Evolutionary conservation across 2,888 invertebrate species (phyloP), one percentile per base, ranked within the genome.

Genomic region (Drosophila ustulata): DNA sequence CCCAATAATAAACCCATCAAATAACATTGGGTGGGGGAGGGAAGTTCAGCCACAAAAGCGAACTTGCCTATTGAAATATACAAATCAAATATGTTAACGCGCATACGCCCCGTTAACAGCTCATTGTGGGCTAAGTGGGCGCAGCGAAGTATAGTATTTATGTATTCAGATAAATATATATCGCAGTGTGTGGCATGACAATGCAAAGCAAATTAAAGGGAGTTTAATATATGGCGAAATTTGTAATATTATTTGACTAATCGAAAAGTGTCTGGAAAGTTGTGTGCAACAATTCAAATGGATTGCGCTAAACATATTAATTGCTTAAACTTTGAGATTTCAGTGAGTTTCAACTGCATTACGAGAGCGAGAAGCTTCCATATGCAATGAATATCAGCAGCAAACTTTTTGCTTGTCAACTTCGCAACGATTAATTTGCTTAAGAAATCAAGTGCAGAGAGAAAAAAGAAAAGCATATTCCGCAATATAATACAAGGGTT

Each of bases 1-100:
- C 74, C 76, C 84, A 84, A 87, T 87, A 84, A 87, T 87, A 82
- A 80, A 84, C 82, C 82, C 80, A 84, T 86, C 80, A 82, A 78
- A 71, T 69, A 66, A 56, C 62, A 49, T 47, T 55, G 65, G 45
- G 18, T 26, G 56, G 47, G 64, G 37, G 37, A 47, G 25, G 25
- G 18, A 1, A 18, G 18, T 18, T 18, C 41, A 26, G 30, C 56
- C 56, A 41, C 65, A 57, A 43, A 49, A 26, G 32, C 63, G 52
- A 46, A 58, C 37, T 34, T 39, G 51, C 59, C 67, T 65, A 65
- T 74, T 75, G 59, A 62, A 68, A 66, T 66, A 68, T 51, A 78
- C 75, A 75, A 72, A 75, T 79, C 75, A 75, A 72, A 78, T 73
- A 75, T 75, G 69, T 77, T 73, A 77, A 70, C 70, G 39, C 63